Evolutionary conservation across 1,140 invertebrate species (phyloP).

Genomic region (Gryllus bimaculatus): DNA sequence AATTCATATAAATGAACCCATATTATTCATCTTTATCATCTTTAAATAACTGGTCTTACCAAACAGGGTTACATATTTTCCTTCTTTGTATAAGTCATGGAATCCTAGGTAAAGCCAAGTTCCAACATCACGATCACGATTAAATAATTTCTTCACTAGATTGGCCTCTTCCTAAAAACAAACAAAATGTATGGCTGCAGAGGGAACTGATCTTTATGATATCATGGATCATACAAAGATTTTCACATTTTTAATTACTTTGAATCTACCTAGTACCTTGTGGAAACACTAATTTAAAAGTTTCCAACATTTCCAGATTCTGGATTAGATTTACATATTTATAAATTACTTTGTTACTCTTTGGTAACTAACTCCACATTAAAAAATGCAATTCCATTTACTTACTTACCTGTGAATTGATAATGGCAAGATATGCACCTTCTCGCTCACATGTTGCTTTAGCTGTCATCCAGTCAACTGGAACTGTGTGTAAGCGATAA

Average conservation of each 20-base stretch:
- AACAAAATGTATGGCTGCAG: background rate
- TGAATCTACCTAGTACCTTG: too few species aligned
- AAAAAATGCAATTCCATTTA: too few species aligned
- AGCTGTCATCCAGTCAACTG: slow-evolving; percentile 33
- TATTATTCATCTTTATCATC: too few species aligned
- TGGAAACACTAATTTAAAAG: too few species aligned
- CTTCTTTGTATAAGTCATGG: background rate
- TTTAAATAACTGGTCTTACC: background rate
- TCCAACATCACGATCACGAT: background rate
- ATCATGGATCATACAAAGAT: too few species aligned
- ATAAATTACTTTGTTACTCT: too few species aligned
- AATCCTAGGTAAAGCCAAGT: background rate
- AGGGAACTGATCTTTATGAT: too few species aligned
- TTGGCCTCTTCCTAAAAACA: background rate
- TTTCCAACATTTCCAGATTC: too few species aligned
- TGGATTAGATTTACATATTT: too few species aligned
- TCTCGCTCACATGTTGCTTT: slow-evolving; percentile 34
- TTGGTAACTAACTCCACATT: too few species aligned
- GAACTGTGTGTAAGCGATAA: slow-evolving; percentile 34
- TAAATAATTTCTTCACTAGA: background rate
- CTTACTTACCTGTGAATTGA: slow-evolving; percentile 29
- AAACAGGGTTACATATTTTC: background rate
- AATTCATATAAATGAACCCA: too few species aligned
- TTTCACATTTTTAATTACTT: too few species aligned
- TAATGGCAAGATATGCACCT: slow-evolving; percentile 35